phyloP scores from a whole-genome alignment of 2,888 invertebrate species.

The Cinara cedri region DNA sequence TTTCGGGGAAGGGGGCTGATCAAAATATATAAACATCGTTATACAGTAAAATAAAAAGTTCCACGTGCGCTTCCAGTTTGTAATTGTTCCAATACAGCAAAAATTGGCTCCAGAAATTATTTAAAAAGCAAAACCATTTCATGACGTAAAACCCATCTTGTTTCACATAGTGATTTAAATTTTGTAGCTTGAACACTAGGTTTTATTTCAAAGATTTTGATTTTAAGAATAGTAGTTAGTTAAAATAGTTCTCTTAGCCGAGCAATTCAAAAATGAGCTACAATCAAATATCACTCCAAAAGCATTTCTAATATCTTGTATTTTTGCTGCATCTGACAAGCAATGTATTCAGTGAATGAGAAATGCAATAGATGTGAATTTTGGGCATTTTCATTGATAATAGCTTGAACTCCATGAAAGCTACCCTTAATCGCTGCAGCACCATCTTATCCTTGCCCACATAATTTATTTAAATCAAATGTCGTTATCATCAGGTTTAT shows the following conservation, averaged over 20 bases:
- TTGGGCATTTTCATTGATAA: no score
- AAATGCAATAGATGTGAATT: no score
- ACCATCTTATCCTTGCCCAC: no score
- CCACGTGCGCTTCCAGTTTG: not conserved
- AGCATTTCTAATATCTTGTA: slow-evolving; percentile 5
- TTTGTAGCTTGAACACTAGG: not conserved
- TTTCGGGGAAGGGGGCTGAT: no score
- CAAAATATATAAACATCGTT: no score
- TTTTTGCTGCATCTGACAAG: not conserved
- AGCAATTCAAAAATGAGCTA: not conserved
- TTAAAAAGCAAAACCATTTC: not conserved
- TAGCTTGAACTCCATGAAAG: no score
- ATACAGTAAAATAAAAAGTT: no score
- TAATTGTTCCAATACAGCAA: not conserved
- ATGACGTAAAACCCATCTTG: not conserved
- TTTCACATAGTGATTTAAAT: not conserved
- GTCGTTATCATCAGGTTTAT: no score
- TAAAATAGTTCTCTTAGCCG: not conserved
- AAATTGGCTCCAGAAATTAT: not conserved
- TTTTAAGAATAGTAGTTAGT: no score
- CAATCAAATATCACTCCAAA: not conserved
- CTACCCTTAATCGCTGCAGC: no score
- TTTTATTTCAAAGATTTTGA: not conserved
- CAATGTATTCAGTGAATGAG: slow-evolving; percentile 60
- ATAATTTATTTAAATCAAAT: no score